A percentile compares a stretch with the other conserved stretches of the same genome.
Evolutionary conservation across 2,797 vertebrate genomes (phyloP).

Genomic region (Phrynocephalus guinanensis): DNA sequence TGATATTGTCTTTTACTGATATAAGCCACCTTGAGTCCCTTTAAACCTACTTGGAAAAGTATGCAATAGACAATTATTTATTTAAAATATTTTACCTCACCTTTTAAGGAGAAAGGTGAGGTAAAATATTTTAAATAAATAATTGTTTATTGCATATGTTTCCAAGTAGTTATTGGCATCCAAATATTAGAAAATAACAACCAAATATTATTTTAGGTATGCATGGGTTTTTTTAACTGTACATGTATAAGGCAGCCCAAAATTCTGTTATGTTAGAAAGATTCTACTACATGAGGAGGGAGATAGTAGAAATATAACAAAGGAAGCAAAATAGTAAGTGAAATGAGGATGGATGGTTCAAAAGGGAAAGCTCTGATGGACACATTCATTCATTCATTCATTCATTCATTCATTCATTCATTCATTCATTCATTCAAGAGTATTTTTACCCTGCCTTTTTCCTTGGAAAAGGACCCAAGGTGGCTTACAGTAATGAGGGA

Average conservation of each 20-base stretch:
- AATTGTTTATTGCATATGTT: background rate
- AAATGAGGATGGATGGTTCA: background rate
- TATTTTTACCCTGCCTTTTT: too few species aligned
- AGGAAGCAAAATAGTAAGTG: background rate
- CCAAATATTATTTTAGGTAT: background rate
- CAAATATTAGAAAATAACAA: background rate
- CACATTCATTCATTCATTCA: too few species aligned
- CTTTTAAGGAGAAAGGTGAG: too few species aligned
- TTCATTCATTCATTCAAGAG: too few species aligned
- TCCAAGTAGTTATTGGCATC: background rate
- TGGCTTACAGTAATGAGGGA: too few species aligned
- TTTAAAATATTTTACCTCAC: too few species aligned
- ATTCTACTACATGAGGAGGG: background rate
- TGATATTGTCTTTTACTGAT: too few species aligned
- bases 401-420: too few species aligned
- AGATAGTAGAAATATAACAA: background rate
- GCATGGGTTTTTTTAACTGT: background rate
- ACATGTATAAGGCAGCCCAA: background rate
- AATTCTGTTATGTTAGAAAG: background rate
- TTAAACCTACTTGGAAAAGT: background rate
- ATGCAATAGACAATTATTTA: background rate
- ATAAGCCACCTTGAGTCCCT: too few species aligned
- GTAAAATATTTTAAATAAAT: too few species aligned
- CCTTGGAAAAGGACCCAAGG: too few species aligned
- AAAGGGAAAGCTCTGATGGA: background rate